Conservation (phyloP, 2,888 invertebrate species). For the Yponomeuta malinellus region DNA sequence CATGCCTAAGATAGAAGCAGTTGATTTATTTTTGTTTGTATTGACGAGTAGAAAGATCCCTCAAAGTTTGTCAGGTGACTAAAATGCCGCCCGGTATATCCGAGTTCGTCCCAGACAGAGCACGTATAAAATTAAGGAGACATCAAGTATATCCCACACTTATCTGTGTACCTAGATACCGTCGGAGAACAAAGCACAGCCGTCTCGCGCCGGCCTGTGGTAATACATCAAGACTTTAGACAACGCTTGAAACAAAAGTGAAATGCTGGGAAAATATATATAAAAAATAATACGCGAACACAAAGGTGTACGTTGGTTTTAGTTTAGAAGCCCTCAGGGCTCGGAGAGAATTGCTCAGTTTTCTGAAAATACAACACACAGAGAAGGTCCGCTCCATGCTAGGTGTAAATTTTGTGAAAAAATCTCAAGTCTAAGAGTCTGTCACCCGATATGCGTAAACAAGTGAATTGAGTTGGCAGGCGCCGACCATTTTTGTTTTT, state of each 20-base stretch:
- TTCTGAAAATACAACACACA: background rate
- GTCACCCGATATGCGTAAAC: too few relatives aligned
- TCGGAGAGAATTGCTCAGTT: constrained; percentile 41
- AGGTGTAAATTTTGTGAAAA: too few relatives aligned
- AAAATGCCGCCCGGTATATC: too few relatives aligned
- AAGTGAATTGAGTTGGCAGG: too few relatives aligned
- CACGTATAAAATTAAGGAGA: background rate
- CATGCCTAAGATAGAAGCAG: too few relatives aligned
- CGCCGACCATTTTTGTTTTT: too few relatives aligned
- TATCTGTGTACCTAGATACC: background rate
- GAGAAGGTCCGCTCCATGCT: background rate
- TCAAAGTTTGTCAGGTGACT: too few relatives aligned
- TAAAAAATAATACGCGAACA: constrained; percentile 21
- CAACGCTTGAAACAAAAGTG: constrained; percentile 20
- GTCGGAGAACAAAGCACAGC: background rate
- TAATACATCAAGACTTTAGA: constrained; percentile 19
- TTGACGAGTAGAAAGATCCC: too few relatives aligned
- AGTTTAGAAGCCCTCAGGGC: constrained; percentile 38
- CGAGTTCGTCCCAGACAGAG: too few relatives aligned
- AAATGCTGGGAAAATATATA: constrained; percentile 28
- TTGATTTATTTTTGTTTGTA: too few relatives aligned
- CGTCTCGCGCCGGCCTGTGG: background rate
- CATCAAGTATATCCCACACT: background rate
- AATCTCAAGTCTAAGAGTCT: too few relatives aligned
- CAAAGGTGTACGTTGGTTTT: constrained; percentile 24